Base-by-base conservation (phyloP, 2,888 invertebrate genomes). In the Diarsia dahlii region DNA sequence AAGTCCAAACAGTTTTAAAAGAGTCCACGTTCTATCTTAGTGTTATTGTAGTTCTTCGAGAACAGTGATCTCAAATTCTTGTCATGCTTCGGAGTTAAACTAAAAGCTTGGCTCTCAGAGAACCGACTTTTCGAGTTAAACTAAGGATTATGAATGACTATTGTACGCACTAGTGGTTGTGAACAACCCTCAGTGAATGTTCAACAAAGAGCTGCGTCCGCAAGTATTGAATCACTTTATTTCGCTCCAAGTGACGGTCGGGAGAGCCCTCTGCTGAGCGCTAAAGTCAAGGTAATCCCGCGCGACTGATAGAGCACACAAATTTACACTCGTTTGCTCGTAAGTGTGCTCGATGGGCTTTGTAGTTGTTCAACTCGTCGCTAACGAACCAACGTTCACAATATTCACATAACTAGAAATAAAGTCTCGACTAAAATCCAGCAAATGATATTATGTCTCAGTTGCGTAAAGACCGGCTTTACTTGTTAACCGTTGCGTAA, bases 231-330 rank as follows among this genome's bases (percentile, higher is more conserved):
- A 85, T 74, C 79, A 76, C 58, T 76, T 73, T 68, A 74, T 82
- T 79, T 76, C 74, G 54, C 67, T 63, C 62, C 71, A 39, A 78
- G 84, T 75, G 69, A 64, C 78, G 84, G 78, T 84, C 81, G 81
- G 81, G 83, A 83, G 82, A 84, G 84, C 85, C 81, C 87, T 80
- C 82, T 72, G 79, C 78, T 65, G 81, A 71, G 83, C 80, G 78
- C 69, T 78, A 84, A 84, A 89, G 85, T 89, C 88, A 90, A 89
- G 90, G 90, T 91, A 89, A 90, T 87, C 85, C 65, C 81, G 72
- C 60, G 56, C 79, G 80, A 76, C 80, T 85, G 91, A 91, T 90
- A 90, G 80, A 83, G 89, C 91, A 89, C 89, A 87, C 85, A 86
- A 83, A 84, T 76, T 83, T 84, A 77, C 85, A 77, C 85, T 80